A percentile compares a stretch with the other conserved stretches of the same genome.
Evolutionary conservation across 37 sponge, comb jelly and placozoan species (phyloP).

Genomic region (Ianthella basta): DNA sequence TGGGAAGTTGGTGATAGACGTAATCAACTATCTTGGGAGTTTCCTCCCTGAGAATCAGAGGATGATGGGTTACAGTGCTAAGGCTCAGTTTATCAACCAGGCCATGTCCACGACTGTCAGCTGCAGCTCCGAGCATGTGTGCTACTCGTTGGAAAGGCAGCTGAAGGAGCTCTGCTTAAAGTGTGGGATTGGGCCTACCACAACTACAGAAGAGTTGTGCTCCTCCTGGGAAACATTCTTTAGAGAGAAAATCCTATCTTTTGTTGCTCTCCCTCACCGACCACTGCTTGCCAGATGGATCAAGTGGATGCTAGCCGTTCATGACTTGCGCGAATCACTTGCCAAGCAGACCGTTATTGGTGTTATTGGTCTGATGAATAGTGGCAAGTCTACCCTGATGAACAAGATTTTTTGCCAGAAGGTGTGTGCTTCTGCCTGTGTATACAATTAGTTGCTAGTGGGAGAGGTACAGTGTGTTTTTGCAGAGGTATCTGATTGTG

Average conservation of each 20-base stretch:
- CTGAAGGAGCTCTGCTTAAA: constrained; percentile 21
- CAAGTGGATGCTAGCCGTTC: constrained; percentile 27
- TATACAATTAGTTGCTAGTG: neutral
- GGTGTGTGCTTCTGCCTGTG: constrained; percentile 9
- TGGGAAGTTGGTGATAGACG: constrained; percentile 9
- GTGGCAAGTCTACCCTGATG: constrained; percentile 37
- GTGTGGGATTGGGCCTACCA: neutral
- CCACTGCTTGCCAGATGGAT: constrained; percentile 37
- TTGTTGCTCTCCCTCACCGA: neutral
- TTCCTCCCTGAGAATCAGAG: too few relatives aligned
- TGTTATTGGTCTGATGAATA: constrained; percentile 37
- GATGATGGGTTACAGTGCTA: neutral
- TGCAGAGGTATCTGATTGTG: neutral
- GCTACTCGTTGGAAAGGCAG: constrained; percentile 39
- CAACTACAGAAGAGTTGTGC: neutral
- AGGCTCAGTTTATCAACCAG: constrained; percentile 21
- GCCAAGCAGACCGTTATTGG: constrained; percentile 35
- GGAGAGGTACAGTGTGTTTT: neutral
- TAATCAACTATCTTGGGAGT: constrained; percentile 6
- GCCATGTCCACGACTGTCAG: constrained; percentile 28
- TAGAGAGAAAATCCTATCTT: constrained; percentile 15
- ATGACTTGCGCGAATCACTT: constrained; percentile 39
- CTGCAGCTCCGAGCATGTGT: constrained; percentile 8
- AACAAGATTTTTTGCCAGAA: constrained; percentile 22
- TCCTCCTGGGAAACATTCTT: constrained; percentile 9